Evolutionary conservation across 1,140 invertebrate genomes (phyloP).

Genomic region (Trypoxylus dichotomus): DNA sequence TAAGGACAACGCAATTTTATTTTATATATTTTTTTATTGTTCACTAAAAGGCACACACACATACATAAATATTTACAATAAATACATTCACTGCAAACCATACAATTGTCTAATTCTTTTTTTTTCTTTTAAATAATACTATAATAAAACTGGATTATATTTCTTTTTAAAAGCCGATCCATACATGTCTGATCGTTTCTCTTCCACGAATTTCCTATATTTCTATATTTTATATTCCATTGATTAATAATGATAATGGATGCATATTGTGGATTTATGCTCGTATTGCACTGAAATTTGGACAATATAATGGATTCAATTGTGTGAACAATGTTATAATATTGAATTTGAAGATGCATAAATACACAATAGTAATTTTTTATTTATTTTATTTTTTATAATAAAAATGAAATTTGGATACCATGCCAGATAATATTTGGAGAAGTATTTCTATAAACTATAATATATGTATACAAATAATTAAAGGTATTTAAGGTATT

Average conservation of each 20-base stretch:
- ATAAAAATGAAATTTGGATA: not conserved
- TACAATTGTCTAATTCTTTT: constrained; percentile 16
- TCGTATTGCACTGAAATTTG: not conserved
- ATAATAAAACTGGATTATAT: constrained; percentile 1
- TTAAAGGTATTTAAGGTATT: too few species aligned
- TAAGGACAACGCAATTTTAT: not conserved
- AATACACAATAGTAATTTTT: constrained; percentile 24
- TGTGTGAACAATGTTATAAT: not conserved
- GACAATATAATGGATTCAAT: not conserved
- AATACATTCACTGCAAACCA: constrained; percentile 42
- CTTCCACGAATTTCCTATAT: not conserved
- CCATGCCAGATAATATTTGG: constrained; percentile 20
- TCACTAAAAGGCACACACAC: constrained; percentile 54
- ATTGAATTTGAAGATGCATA: not conserved
- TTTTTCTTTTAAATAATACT: constrained; percentile 5
- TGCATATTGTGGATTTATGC: not conserved
- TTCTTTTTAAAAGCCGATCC: constrained; percentile 10
- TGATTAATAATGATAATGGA: not conserved
- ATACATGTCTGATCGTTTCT: not conserved
- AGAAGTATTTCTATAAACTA: too few species aligned
- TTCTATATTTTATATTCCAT: not conserved
- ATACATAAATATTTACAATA: constrained; percentile 53
- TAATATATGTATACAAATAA: too few species aligned
- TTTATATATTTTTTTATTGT: constrained; percentile 37
- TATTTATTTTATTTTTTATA: constrained; percentile 6